Evolutionary conservation across 2,113 vertebrate genomes (phyloP).

Genomic region (Phalacrocorax pelagicus): DNA sequence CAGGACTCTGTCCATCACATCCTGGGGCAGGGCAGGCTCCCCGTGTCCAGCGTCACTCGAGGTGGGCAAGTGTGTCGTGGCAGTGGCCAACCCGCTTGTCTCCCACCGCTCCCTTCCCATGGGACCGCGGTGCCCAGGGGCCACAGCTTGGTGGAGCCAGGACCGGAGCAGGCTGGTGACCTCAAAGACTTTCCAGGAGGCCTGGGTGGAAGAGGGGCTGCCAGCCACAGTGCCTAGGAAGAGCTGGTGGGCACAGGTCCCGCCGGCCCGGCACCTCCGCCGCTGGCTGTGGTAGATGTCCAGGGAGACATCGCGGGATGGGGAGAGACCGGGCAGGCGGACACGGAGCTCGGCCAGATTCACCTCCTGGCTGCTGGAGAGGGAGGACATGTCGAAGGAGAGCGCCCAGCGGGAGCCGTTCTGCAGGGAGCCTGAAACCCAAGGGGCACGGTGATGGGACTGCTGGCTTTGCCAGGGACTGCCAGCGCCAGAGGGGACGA

Average conservation of each 20-base stretch:
- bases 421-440: conserved; percentile 76
- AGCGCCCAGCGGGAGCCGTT: conserved; percentile 77
- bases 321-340: conserved; percentile 59
- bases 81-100: fast-evolving
- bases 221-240: conserved; percentile 77
- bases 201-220: conserved; percentile 15
- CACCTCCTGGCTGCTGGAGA: conserved; percentile 76
- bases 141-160: conserved; percentile 73
- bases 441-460: background rate
- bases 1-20: conserved; percentile 67
- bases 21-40: background rate
- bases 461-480: background rate
- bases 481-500: fast-evolving
- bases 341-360: conserved; percentile 82
- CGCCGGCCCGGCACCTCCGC: background rate
- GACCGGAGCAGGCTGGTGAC: conserved; percentile 77
- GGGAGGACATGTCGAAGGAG: conserved; percentile 86
- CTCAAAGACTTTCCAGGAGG: conserved; percentile 84
- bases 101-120: background rate
- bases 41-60: fast-evolving
- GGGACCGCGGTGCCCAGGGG: fast-evolving
- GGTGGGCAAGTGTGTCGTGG: fast-evolving
- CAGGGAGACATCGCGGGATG: conserved; percentile 53
- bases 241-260: conserved; percentile 62
- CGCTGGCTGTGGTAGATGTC: conserved; percentile 81